Evolutionary conservation across 2,888 invertebrate genomes (phyloP).

Genomic region (Eupeodes latifasciatus): DNA sequence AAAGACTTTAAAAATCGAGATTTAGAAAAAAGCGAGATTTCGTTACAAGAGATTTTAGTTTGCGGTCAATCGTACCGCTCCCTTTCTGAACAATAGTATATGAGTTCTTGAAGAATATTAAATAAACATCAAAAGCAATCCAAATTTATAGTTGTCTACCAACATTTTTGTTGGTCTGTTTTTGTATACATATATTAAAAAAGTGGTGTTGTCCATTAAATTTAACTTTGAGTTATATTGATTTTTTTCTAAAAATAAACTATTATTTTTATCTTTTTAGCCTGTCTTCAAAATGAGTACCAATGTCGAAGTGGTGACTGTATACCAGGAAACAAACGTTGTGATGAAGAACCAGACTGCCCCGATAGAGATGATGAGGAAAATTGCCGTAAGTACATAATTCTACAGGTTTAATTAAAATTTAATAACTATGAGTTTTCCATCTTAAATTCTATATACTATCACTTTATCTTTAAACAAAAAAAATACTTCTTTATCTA

Average conservation of each 20-base stretch:
- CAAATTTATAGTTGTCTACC: too few species aligned
- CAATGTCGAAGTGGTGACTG: slow-evolving; percentile 87
- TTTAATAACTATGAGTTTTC: background rate
- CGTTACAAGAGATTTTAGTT: too few species aligned
- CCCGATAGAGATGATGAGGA: slow-evolving; percentile 87
- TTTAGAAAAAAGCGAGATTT: too few species aligned
- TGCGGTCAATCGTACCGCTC: too few species aligned
- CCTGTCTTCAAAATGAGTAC: slow-evolving; percentile 86
- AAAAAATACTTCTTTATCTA: background rate
- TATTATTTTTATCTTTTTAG: slow-evolving; percentile 80
- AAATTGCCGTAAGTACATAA: slow-evolving; percentile 82
- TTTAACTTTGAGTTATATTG: too few species aligned
- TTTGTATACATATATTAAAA: too few species aligned
- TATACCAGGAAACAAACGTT: slow-evolving; percentile 85
- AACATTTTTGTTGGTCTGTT: too few species aligned
- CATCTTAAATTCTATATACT: background rate
- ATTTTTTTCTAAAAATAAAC: background rate
- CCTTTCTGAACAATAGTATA: too few species aligned
- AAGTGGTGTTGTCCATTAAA: too few species aligned
- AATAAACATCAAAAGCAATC: too few species aligned
- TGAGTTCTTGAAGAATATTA: too few species aligned
- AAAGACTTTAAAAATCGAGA: too few species aligned
- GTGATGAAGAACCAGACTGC: slow-evolving; percentile 86
- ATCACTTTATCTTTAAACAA: background rate
- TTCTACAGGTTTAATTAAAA: background rate